Percentiles rank a stretch among this genome's conserved stretches.
These are phyloP conservation scores for Drosophila mercatorum DNA, from an alignment of 2,888 invertebrate species.

Conservation along the genomic window DNA sequence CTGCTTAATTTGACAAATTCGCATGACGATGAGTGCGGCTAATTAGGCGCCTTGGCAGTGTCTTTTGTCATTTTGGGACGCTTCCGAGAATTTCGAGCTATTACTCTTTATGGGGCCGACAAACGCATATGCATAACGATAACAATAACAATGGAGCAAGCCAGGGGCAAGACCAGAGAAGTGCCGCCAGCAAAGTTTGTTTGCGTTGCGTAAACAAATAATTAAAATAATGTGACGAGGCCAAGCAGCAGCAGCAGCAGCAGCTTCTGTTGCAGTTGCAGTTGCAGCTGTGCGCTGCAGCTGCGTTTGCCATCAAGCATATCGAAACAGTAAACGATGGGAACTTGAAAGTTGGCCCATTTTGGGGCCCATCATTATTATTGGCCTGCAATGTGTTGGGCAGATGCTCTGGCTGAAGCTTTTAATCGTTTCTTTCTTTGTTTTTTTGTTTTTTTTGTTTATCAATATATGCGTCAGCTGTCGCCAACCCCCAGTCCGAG, in stretches of 20 bases:
- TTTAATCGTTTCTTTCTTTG: slow-evolving; percentile 64
- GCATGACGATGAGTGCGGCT: slow-evolving; percentile 65
- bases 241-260: slow-evolving; percentile 29
- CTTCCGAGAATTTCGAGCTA: slow-evolving; percentile 58
- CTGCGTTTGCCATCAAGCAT: slow-evolving; percentile 72
- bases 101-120: slow-evolving; percentile 62
- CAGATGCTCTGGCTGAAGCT: slow-evolving; percentile 63
- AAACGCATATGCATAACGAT: slow-evolving; percentile 49
- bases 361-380: slow-evolving; percentile 41
- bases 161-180: slow-evolving; percentile 44
- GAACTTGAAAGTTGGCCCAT: slow-evolving; percentile 69
- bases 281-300: slow-evolving; percentile 44
- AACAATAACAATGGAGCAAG: slow-evolving; percentile 28
- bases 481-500: slow-evolving; percentile 35
- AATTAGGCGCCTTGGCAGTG: slow-evolving; percentile 66
- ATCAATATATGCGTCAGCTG: slow-evolving; percentile 72
- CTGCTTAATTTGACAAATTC: slow-evolving; percentile 78
- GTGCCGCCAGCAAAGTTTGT: slow-evolving; percentile 73
- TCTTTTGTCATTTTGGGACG: slow-evolving; percentile 13
- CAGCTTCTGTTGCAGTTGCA: slow-evolving; percentile 23
- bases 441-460: slow-evolving; percentile 45
- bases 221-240: slow-evolving; percentile 75
- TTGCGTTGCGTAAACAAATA: slow-evolving; percentile 76
- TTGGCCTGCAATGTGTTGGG: slow-evolving; percentile 63
- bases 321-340: slow-evolving; percentile 31